Base-by-base conservation (phyloP, 2,888 invertebrate genomes). In the Platycheirus rosarum region DNA sequence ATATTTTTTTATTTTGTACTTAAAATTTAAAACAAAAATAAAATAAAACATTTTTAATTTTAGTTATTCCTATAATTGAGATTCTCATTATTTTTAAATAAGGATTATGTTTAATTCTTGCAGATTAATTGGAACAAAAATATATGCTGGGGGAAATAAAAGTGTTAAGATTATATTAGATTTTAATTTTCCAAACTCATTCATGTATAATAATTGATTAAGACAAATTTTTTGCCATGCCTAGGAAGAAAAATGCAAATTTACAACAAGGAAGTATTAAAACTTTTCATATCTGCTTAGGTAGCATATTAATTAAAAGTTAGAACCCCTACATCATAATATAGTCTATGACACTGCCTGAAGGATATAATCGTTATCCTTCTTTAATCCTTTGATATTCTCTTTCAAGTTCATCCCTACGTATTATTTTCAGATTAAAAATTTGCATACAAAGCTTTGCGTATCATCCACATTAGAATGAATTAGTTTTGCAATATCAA, bases 371-470 rank as follows among this genome's bases (percentile, higher is more conserved):
- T 29, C 23, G 37, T 35, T 65, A 65, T 55, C 35, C 37, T 20
- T 26, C 23, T 53, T 35, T 63, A 65, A 65, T 73, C 37, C 65
- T 48, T 48, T 73, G 11, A 8, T 60, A 7, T 44, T 44, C 26
- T 60, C 44, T 29, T 60, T 44, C n/a, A 40, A 14, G 57, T 40
- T 13, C 40, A 57, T 26, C 40, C 57, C 14, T 13, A 2, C 16
- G 29, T 60, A 42, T 42, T 8, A 37, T 60, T 42, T 60, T 11
- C 14, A 5, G 16, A 60, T 55, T 35, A 4, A 7, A 16, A 37
- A 13, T 2, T n/a, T 35, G 32, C 3, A 35, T 53, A 7, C 13
- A 42, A 42, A 42, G 14, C 7, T 16, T n/a, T n/a, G n/a, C n/a
- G n/a, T n/a, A n/a, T n/a, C n/a, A n/a, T n/a, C n/a, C n/a, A n/a